Conservation (phyloP, 2,888 invertebrate genomes). For the Pachydiplax longipennis region DNA sequence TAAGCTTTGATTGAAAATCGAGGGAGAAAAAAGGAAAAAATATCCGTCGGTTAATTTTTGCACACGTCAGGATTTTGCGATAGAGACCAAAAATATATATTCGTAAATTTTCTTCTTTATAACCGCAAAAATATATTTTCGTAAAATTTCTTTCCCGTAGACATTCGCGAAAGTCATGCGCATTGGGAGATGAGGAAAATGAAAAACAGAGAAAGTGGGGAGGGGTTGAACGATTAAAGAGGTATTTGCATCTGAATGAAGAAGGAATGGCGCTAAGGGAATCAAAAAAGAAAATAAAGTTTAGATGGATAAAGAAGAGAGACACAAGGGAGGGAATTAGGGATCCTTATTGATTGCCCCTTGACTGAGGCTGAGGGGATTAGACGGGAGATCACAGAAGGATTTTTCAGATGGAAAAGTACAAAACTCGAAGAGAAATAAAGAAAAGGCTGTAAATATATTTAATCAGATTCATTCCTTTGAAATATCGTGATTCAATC, state of each 20-base stretch:
- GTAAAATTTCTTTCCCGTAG: neutral
- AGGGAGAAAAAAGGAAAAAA: neutral
- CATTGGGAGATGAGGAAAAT: neutral
- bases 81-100: neutral
- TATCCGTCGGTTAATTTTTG: neutral
- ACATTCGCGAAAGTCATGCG: neutral
- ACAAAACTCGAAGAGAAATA: neutral
- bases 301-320: neutral
- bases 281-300: neutral
- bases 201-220: no score
- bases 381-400: slow-evolving; percentile 15
- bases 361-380: slow-evolving; percentile 10
- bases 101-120: no score
- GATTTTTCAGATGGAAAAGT: neutral
- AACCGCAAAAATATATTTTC: neutral
- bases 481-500: slow-evolving; percentile 10
- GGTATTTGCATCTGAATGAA: neutral
- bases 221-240: neutral
- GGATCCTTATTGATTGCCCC: slow-evolving; percentile 4
- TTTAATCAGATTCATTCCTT: neutral
- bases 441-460: slow-evolving; percentile 6
- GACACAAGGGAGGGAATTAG: slow-evolving; percentile 32
- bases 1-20: neutral
- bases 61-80: neutral
- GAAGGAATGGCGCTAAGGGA: neutral